Percentiles rank a stretch among this genome's conserved stretches.
Evolutionary conservation across 2,888 invertebrate genomes (phyloP).

Genomic region (Xanthia togata): DNA sequence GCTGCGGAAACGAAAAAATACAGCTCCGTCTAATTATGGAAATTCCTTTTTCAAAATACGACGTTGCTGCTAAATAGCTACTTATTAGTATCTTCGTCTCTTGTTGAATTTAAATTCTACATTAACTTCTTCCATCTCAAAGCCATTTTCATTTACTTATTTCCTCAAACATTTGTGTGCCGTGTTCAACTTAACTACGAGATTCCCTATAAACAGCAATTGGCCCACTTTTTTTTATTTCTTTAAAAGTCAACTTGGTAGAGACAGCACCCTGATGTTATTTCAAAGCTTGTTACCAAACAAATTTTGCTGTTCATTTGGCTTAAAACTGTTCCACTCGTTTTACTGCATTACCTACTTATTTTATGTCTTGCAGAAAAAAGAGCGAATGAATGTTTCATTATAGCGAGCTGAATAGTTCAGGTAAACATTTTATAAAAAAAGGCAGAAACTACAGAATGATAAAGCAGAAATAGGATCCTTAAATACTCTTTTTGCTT

Average conservation of each 20-base stretch:
- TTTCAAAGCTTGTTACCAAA: constrained; percentile 30
- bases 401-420: not conserved
- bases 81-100: not conserved
- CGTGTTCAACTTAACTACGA: constrained; percentile 15
- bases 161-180: constrained; percentile 9
- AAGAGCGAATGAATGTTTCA: constrained; percentile 8
- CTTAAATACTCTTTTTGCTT: too few species aligned
- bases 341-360: constrained; percentile 1
- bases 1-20: not conserved
- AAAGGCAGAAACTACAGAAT: too few species aligned
- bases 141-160: not conserved
- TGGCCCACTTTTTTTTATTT: constrained; percentile 39
- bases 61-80: constrained; percentile 1
- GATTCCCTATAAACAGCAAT: constrained; percentile 21
- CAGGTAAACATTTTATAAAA: not conserved
- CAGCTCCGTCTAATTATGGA: not conserved
- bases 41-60: not conserved
- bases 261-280: constrained; percentile 24
- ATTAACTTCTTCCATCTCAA: not conserved
- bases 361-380: not conserved
- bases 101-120: not conserved
- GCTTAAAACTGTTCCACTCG: constrained; percentile 1
- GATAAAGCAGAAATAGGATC: too few species aligned
- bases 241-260: constrained; percentile 22
- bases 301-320: not conserved